These are phyloP conservation scores for Leptinotarsa juncta DNA, from an alignment of 2,888 invertebrate genomes.

Conservation along the genomic window DNA sequence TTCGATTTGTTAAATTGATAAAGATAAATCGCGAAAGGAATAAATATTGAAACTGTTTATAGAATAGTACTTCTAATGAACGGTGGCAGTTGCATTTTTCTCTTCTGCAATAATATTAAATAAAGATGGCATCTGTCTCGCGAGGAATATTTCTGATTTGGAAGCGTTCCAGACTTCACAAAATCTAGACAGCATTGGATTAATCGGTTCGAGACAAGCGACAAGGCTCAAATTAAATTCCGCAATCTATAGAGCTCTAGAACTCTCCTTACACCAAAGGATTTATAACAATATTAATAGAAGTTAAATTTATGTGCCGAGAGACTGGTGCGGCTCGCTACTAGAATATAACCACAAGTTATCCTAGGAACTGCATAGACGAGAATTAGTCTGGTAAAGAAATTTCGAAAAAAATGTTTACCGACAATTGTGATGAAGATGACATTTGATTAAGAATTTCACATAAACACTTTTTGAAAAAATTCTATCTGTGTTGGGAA, in stretches of 20 bases:
- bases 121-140: conserved; percentile 27
- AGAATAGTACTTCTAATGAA: conserved; percentile 21
- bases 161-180: conserved; percentile 43
- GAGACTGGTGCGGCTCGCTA: conserved; percentile 14
- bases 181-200: conserved; percentile 51
- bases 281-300: conserved; percentile 53
- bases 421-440: too few species aligned
- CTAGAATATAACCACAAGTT: conserved; percentile 3
- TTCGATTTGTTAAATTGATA: background rate
- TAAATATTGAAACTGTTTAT: background rate
- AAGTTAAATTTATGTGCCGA: conserved; percentile 40
- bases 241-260: conserved; percentile 44
- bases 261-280: conserved; percentile 37
- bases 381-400: background rate
- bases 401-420: too few species aligned
- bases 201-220: conserved; percentile 53
- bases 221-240: conserved; percentile 59
- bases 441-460: too few species aligned
- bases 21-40: background rate
- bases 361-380: conserved; percentile 1
- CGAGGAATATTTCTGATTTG: conserved; percentile 48
- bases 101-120: conserved; percentile 27
- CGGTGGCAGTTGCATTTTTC: conserved; percentile 29
- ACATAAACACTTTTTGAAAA: too few species aligned
- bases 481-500: too few species aligned